Evolutionary conservation across 2,113 vertebrate species (phyloP), one percentile per base, ranked within the genome.

Genomic region (Platichthys stellatus): DNA sequence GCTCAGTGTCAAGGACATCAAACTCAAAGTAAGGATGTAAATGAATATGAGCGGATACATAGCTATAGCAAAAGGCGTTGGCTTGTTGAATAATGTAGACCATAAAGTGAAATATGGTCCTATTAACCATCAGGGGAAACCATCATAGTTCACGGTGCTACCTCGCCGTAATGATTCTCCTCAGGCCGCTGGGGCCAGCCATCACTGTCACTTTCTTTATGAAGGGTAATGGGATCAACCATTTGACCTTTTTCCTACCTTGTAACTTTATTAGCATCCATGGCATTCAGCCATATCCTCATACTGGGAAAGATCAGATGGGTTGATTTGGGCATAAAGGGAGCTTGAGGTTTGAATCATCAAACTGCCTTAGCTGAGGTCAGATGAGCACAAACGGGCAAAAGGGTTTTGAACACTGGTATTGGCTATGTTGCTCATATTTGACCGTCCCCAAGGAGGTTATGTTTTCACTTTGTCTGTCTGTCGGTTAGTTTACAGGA

Each of bases 141-240:
- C 54, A 13, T 58, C 15, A 26, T 28, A 14, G 73, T 78, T 85
- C 72, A 70, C 14, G 3, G 45, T 8, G 63, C 66, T 74, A 31
- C 61, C 57, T 82, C 45, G 0, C 47, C 66, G 63, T 69, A 88
- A 82, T 77, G 73, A 88, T 81, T 88, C 81, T 62, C 76, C 49
- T 64, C 59, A 56, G 76, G 79, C 86, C 70, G 40, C 63, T 47
- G 54, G 78, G 78, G 71, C 65, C 62, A 77, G 81, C 38, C 74
- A 63, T 90, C 80, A 88, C 68, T 78, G 82, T 89, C 88, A 85
- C 69, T 72, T 54, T 72, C 78, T 68, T 83, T 80, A 84, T 89
- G 72, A 89, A 90, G 80, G 67, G 80, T 81, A 88, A 87, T 85
- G 65, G 78, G 80, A 88, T 84, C 83, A 76, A 74, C 54, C 58